These are phyloP conservation scores for Tribolium castaneum DNA, from an alignment of 1,140 invertebrate species.

Conservation along the genomic window DNA sequence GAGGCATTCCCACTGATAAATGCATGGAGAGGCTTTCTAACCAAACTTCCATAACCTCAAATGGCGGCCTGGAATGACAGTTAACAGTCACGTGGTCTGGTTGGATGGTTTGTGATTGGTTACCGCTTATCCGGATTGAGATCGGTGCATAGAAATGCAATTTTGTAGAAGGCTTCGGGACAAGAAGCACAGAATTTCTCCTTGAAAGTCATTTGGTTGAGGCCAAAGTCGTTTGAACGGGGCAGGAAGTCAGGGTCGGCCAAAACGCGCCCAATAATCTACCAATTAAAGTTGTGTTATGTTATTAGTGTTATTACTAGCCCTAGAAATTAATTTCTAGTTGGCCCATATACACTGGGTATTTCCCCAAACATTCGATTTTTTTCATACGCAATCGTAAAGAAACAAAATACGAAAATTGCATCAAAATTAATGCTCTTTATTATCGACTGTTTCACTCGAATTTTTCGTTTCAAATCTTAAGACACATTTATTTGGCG, in stretches of 20 bases:
- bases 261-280: constrained; percentile 92
- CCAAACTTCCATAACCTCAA: constrained; percentile 88
- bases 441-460: no score
- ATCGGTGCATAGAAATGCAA: constrained; percentile 90
- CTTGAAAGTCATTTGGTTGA: constrained; percentile 88
- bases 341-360: no score
- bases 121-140: constrained; percentile 87
- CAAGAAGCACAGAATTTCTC: constrained; percentile 90
- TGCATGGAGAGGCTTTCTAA: constrained; percentile 81
- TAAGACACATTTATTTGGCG: no score
- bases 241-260: constrained; percentile 94
- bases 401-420: no score
- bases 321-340: no score
- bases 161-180: constrained; percentile 87
- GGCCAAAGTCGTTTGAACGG: constrained; percentile 88
- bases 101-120: background rate
- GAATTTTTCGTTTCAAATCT: no score
- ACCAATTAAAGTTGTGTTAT: no score
- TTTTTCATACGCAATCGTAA: no score
- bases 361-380: no score
- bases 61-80: constrained; percentile 75
- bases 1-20: constrained; percentile 71
- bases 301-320: no score
- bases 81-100: background rate
- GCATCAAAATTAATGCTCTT: no score